These are phyloP conservation scores for Mastacembelus armatus DNA, from an alignment of 2,797 vertebrate species.

Conservation along the genomic window DNA sequence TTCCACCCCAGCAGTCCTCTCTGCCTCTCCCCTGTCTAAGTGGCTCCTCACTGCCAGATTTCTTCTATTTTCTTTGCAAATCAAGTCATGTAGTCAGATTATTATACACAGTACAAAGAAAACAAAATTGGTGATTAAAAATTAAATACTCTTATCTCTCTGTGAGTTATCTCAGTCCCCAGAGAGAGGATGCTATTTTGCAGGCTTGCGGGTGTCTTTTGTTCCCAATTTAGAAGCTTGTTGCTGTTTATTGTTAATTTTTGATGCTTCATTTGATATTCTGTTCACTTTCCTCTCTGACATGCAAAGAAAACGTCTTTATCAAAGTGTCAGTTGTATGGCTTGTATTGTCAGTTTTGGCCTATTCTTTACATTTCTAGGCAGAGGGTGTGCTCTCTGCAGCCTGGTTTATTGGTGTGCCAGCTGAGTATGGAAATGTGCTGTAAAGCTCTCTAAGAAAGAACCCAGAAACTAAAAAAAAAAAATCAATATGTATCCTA, in stretches of 20 bases:
- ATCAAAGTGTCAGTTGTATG: constrained; percentile 78
- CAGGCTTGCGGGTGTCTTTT: constrained; percentile 84
- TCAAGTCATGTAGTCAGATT: constrained; percentile 80
- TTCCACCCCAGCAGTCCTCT: constrained; percentile 69
- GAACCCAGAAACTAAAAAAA: constrained; percentile 61
- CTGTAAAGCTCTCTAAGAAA: constrained; percentile 56
- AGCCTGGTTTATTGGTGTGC: constrained; percentile 53
- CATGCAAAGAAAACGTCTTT: constrained; percentile 80
- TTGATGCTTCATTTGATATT: constrained; percentile 86
- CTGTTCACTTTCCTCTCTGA: constrained; percentile 77
- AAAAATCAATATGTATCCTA: constrained; percentile 74
- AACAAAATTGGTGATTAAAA: constrained; percentile 88
- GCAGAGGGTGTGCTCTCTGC: constrained; percentile 54
- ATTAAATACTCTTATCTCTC: constrained; percentile 87
- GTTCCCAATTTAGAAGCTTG: constrained; percentile 88
- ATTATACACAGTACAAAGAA: constrained; percentile 85
- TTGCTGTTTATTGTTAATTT: constrained; percentile 87
- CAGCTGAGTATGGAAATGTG: constrained; percentile 50
- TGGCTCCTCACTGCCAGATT: constrained; percentile 65
- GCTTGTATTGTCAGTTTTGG: constrained; percentile 74
- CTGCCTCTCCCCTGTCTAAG: constrained; percentile 60
- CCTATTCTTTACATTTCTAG: constrained; percentile 69
- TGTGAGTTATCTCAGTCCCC: constrained; percentile 83
- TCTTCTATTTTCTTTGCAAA: constrained; percentile 78
- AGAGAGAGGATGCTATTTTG: constrained; percentile 85